A percentile compares a stretch with the other conserved stretches of the same genome.
phyloP scores from a whole-genome alignment of 2,797 vertebrate species.

The Pseudomugil tenellus region DNA sequence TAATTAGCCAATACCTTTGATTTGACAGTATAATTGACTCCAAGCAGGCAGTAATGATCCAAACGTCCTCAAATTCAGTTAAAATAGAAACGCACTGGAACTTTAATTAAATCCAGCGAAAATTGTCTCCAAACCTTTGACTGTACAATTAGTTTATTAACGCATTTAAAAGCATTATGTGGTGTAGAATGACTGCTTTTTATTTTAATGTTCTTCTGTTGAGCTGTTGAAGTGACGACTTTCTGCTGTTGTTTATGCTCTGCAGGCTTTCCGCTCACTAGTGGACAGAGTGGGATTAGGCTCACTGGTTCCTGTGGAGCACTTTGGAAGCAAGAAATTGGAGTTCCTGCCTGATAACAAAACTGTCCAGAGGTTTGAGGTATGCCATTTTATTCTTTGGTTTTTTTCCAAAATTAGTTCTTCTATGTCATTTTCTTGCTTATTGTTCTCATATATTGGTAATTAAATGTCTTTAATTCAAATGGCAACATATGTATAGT shows the following conservation, averaged over 20 bases:
- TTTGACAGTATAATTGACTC: not conserved
- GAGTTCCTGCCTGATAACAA: slow-evolving; percentile 91
- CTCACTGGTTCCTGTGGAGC: slow-evolving; percentile 92
- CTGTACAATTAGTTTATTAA: not conserved
- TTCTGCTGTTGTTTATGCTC: not conserved
- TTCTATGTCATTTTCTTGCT: not conserved
- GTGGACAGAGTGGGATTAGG: slow-evolving; percentile 96
- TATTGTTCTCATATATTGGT: not conserved
- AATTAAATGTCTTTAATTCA: not conserved
- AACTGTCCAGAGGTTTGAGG: slow-evolving; percentile 93
- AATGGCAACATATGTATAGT: not conserved
- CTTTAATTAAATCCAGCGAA: too few species aligned
- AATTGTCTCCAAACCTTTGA: too few species aligned
- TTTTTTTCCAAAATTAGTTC: not conserved
- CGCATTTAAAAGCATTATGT: not conserved
- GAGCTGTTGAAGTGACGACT: not conserved
- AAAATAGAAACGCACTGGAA: not conserved
- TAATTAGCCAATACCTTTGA: too few species aligned
- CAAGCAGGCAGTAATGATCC: not conserved
- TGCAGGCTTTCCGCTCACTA: slow-evolving; percentile 91
- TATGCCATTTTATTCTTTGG: slow-evolving; percentile 61
- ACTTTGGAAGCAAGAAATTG: slow-evolving; percentile 90
- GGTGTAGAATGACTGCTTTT: not conserved
- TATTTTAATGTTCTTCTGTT: not conserved
- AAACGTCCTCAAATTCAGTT: not conserved